Evolutionary conservation across 2,797 vertebrate genomes (phyloP), one percentile per base, ranked within the genome.

Genomic region (Cyclura pinguis): DNA sequence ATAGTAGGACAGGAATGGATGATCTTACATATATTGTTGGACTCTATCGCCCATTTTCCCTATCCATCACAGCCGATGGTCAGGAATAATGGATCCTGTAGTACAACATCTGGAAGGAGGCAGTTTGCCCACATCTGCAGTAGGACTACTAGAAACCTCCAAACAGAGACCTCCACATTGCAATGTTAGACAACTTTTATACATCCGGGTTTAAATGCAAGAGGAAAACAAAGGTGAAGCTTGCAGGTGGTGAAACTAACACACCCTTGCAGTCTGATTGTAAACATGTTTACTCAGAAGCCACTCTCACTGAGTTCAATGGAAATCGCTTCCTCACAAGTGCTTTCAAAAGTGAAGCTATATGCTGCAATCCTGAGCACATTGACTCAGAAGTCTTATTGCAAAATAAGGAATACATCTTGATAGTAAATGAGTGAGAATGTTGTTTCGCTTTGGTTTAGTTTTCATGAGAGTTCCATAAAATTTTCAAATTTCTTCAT

Each of bases 261-360:
- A 64, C 24, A 47, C 32, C 38, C 38, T 76, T 62, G 13, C 4
- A 52, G 4, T 16, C 29, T 77, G 80, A 47, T 27, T 42, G 42
- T 89, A 78, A 89, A 85, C 62, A 85, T 89, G 57, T 85, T 85
- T 85, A 80, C 50, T n/a, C 62, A 67, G 32, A 50, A 69, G 74
- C 5, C 29, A n/a, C 38, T 77, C 73, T 35, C 4, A 64, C 55
- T 29, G 62, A 27, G 27, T 77, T 55, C 77, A 42, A 6, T 73
- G 2, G 38, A 12, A 38, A 27, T 50, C n/a, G 38, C 35, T 84
- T 89, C 81, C 47, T 84, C 69, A 22, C 29, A 29, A 74, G 38
- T n/a, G 32, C 14, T 1, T 42, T 38, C 47, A 32, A 38, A 22
- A 73, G 3, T 82, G 24, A 57, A 18, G 32, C 22, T 32, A 18